phyloP scores from a whole-genome alignment of 2,113 vertebrate species.

The Tyto alba region DNA sequence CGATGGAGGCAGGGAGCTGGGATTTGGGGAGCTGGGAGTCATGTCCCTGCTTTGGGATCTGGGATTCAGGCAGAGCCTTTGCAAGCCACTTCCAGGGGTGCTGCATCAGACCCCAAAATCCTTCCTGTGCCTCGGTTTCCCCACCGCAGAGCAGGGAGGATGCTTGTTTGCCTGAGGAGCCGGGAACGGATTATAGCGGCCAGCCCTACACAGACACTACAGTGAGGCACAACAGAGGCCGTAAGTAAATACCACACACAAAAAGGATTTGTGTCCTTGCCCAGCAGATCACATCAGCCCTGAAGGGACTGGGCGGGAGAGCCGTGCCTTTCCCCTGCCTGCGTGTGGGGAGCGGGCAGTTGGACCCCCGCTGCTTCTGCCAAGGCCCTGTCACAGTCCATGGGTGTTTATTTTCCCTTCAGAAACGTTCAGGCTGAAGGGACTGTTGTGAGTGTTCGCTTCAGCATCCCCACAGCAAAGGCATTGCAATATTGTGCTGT shows the following conservation, averaged over 20 bases:
- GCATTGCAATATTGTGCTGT: rapidly evolving
- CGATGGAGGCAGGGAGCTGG: rapidly evolving
- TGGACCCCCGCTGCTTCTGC: rapidly evolving
- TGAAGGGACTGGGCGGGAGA: rapidly evolving
- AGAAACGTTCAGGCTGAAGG: neutral
- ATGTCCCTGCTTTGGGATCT: neutral
- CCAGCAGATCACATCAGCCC: neutral
- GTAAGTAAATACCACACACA: neutral
- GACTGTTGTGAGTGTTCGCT: neutral
- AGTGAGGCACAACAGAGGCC: neutral
- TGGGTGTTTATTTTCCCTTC: neutral
- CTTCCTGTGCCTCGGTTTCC: neutral
- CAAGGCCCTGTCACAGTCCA: neutral
- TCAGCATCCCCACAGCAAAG: neutral
- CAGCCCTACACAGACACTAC: neutral
- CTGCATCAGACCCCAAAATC: neutral
- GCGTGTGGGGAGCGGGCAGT: neutral
- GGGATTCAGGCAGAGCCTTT: neutral
- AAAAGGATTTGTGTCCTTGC: neutral
- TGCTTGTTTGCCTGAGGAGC: neutral
- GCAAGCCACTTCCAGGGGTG: neutral
- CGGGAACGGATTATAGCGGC: neutral
- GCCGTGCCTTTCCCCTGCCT: neutral
- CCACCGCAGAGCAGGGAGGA: neutral
- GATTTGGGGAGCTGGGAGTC: neutral